Conservation (phyloP, 2,888 invertebrate species). For the Drosophila buzzatii region DNA sequence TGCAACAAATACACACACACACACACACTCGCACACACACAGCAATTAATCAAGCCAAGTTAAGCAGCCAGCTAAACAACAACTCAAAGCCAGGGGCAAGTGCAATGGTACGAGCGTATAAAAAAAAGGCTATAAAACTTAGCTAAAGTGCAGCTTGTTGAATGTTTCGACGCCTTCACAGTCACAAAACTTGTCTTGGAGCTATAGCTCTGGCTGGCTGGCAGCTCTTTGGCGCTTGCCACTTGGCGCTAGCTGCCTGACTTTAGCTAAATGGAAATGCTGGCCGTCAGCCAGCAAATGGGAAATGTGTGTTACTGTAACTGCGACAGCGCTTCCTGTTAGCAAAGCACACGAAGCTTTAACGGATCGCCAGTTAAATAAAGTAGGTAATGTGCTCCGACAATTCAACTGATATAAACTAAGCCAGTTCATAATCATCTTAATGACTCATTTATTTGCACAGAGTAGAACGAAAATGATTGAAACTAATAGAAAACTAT, state of each 20-base stretch:
- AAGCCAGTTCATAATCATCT: slow-evolving; percentile 5
- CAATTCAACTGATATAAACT: slow-evolving; percentile 2
- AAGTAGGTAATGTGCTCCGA: slow-evolving; percentile 3
- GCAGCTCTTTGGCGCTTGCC: slow-evolving; percentile 43
- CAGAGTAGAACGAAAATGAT: neutral
- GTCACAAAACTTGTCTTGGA: slow-evolving; percentile 72
- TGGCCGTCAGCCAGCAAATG: slow-evolving; percentile 59
- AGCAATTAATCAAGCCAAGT: slow-evolving; percentile 65
- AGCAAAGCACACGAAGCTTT: slow-evolving; percentile 15
- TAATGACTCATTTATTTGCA: neutral
- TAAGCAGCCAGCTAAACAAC: slow-evolving; percentile 56
- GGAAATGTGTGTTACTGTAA: slow-evolving; percentile 80
- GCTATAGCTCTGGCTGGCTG: slow-evolving; percentile 32
- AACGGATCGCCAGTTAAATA: slow-evolving; percentile 11
- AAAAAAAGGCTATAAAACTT: slow-evolving; percentile 53
- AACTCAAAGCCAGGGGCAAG: slow-evolving; percentile 81
- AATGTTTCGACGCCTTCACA: slow-evolving; percentile 45
- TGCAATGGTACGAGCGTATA: slow-evolving; percentile 53
- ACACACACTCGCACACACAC: slow-evolving; percentile 14
- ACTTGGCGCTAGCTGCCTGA: slow-evolving; percentile 18
- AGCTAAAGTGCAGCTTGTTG: slow-evolving; percentile 49
- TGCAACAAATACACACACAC: slow-evolving; percentile 13
- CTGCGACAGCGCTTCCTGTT: slow-evolving; percentile 70
- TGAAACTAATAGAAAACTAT: neutral
- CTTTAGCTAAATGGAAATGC: slow-evolving; percentile 70